A percentile compares a stretch with the other conserved stretches of the same genome.
These are phyloP conservation scores for Perdita meconis DNA, from an alignment of 2,888 invertebrate genomes.

Conservation along the genomic window DNA sequence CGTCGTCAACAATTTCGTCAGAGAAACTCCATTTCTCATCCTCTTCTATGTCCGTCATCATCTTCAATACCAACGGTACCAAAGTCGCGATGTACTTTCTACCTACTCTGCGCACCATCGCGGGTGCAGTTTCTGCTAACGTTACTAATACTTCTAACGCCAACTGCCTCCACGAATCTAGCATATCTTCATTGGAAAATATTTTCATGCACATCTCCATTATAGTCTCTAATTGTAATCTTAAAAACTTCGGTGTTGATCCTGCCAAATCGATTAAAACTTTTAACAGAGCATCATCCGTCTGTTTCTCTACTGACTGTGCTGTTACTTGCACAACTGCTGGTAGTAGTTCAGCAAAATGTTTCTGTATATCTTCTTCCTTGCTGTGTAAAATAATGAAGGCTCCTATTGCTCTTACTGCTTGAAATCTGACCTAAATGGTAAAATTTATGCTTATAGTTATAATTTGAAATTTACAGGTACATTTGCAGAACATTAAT, in stretches of 20 bases:
- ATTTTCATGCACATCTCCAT: constrained; percentile 95
- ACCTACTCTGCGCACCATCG: constrained; percentile 97
- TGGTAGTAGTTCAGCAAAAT: constrained; percentile 94
- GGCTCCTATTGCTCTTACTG: constrained; percentile 92
- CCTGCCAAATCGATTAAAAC: constrained; percentile 97
- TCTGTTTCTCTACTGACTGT: constrained; percentile 92
- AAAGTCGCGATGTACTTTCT: constrained; percentile 92
- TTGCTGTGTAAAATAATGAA: constrained; percentile 97
- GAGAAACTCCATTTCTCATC: constrained; percentile 94
- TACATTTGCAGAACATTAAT: neutral
- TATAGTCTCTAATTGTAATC: constrained; percentile 93
- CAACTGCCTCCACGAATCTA: constrained; percentile 94
- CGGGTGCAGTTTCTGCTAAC: constrained; percentile 96
- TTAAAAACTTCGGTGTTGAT: constrained; percentile 95
- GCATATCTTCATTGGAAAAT: constrained; percentile 85
- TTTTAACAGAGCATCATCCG: constrained; percentile 96
- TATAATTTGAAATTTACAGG: constrained; percentile 7
- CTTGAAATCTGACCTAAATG: constrained; percentile 89
- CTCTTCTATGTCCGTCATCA: constrained; percentile 98
- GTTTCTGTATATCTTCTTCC: constrained; percentile 94
- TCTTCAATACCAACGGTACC: constrained; percentile 94
- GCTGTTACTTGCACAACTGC: constrained; percentile 91
- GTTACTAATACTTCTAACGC: constrained; percentile 95
- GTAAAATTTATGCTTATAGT: constrained; percentile 22
- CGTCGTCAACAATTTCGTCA: constrained; percentile 95